Conservation (phyloP, 2,113 vertebrate genomes). For the Aviceda subcristata region DNA sequence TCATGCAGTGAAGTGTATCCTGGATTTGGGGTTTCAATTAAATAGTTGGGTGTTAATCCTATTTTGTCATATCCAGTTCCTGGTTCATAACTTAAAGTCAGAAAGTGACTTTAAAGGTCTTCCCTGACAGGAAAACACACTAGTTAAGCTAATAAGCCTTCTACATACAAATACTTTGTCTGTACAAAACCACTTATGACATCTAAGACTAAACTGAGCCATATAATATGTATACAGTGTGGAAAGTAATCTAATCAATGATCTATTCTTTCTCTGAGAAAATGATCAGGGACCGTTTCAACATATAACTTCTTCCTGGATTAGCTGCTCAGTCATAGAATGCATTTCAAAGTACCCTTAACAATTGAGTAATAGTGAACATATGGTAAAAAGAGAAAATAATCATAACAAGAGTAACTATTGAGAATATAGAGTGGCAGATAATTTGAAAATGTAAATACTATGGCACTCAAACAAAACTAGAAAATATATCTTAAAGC, state of each 20-base stretch:
- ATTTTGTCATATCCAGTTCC: background rate
- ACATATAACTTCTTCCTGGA: background rate
- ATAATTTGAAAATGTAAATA: background rate
- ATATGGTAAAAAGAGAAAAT: conserved; percentile 4
- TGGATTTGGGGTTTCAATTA: background rate
- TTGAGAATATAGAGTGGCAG: background rate
- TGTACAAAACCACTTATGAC: background rate
- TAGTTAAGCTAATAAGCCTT: background rate
- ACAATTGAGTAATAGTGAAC: background rate
- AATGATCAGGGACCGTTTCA: background rate
- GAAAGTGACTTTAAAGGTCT: background rate
- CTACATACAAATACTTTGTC: background rate
- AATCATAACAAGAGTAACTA: background rate
- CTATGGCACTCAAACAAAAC: background rate
- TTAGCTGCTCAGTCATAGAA: background rate
- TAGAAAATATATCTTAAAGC: background rate
- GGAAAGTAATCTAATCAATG: background rate
- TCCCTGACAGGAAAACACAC: background rate
- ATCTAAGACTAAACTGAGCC: background rate
- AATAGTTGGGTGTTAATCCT: background rate
- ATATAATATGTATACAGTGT: background rate
- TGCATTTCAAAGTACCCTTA: background rate
- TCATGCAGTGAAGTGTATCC: background rate
- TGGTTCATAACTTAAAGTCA: background rate
- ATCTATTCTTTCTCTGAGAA: background rate